A percentile compares a stretch with the other conserved stretches of the same genome.
Evolutionary conservation across 2,888 invertebrate species (phyloP).

Genomic region (Conchocele bisecta): DNA sequence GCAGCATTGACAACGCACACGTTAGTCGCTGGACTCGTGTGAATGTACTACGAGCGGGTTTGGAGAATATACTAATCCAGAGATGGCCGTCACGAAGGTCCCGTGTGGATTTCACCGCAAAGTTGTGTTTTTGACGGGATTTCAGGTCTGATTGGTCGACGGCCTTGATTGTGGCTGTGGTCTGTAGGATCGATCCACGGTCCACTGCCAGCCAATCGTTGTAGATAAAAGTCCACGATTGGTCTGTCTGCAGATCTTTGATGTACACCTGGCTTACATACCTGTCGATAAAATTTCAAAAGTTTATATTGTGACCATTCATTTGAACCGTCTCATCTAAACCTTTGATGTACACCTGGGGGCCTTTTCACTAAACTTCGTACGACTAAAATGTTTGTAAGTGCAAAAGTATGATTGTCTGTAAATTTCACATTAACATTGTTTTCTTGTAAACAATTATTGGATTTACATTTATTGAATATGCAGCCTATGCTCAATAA

Average conservation of each 20-base stretch:
- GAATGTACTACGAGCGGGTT: conserved; percentile 74
- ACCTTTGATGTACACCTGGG: no score
- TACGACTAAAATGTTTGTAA: no score
- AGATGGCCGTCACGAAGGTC: conserved; percentile 76
- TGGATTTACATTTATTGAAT: no score
- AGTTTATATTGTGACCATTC: no score
- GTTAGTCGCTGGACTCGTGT: conserved; percentile 78
- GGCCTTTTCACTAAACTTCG: no score
- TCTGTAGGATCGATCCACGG: conserved; percentile 52
- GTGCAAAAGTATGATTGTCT: no score
- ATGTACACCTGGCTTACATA: conserved; percentile 71
- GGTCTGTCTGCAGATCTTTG: conserved; percentile 67
- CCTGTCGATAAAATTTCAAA: no score
- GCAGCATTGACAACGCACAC: conserved; percentile 75
- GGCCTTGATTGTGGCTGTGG: conserved; percentile 57
- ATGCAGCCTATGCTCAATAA: no score
- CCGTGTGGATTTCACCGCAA: conserved; percentile 60
- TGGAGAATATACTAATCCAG: conserved; percentile 79
- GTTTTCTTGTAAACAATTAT: no score
- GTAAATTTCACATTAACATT: no score
- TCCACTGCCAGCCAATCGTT: conserved; percentile 74
- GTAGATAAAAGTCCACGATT: conserved; percentile 71
- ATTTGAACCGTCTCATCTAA: no score
- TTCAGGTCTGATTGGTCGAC: conserved; percentile 47
- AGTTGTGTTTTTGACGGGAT: conserved; percentile 55